A percentile compares a stretch with the other conserved stretches of the same genome.
phyloP scores from a whole-genome alignment of 2,888 invertebrate genomes.

The Fragum sueziense region DNA sequence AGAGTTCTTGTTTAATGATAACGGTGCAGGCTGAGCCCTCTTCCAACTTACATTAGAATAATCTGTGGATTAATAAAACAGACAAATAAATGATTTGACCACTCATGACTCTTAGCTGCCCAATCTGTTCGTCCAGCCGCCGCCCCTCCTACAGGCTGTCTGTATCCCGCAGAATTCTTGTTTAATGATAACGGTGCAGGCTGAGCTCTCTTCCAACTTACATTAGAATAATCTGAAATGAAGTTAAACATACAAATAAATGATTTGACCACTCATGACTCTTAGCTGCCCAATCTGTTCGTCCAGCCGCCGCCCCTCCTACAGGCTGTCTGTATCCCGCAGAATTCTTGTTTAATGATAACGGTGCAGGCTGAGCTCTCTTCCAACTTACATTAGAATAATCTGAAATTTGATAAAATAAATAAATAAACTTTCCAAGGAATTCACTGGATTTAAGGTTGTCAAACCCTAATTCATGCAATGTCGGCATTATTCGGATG shows the following conservation, averaged over 20 bases:
- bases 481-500: too few species aligned
- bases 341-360: conserved; percentile 77
- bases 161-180: conserved; percentile 79
- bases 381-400: conserved; percentile 81
- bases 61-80: conserved; percentile 70
- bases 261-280: too few species aligned
- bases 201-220: conserved; percentile 80
- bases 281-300: conserved; percentile 93
- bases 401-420: too few species aligned
- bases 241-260: neutral
- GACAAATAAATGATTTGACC: conserved; percentile 56
- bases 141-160: conserved; percentile 83
- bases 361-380: conserved; percentile 75
- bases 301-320: conserved; percentile 83
- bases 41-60: conserved; percentile 81
- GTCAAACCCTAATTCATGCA: too few species aligned
- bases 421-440: too few species aligned
- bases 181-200: conserved; percentile 73
- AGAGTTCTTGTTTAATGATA: conserved; percentile 77
- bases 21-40: conserved; percentile 75
- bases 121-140: conserved; percentile 87
- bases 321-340: conserved; percentile 82
- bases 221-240: conserved; percentile 80
- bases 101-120: conserved; percentile 94
- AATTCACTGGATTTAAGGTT: too few species aligned